Base-by-base conservation (phyloP, 2,888 invertebrate genomes). In the Trichogramma dendrolimi region DNA sequence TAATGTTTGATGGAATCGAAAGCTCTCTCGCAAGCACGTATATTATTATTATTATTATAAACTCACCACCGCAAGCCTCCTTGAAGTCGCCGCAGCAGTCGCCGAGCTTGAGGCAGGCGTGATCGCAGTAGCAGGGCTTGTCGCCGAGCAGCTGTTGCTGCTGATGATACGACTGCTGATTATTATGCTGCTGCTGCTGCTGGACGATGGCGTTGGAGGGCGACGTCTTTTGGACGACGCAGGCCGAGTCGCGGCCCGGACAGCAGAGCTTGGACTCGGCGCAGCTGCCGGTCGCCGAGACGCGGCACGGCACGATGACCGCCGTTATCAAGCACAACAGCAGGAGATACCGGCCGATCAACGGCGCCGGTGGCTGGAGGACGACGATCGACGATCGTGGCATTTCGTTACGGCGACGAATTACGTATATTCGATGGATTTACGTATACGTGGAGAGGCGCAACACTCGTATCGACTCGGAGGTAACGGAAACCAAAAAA, bases 51-150 rank as follows among this genome's bases (percentile, higher is more conserved):
- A 27, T 27, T 27, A 27, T 27, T 1, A 14, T 27, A 27, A 4
- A 67, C 67, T 67, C 46, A 94, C 94, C 93, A 81, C 91, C 90
- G 79, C 94, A 94, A 66, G 91, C 89, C 68, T 90, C 87, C 75
- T 91, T 88, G 80, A 94, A 94, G 79, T 95, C 94, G 50, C 86
- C 83, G 81, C 94, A 94, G 81, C 94, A 94, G 74, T 94, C 94
- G 53, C 92, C 92, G 51, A 94, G 83, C 73, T 91, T 91, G 72
- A 93, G 81, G 75, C 94, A 94, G 62, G 92, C 93, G 75, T 93
- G 92, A 81, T 95, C 94, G 81, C 94, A 94, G 80, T 94, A 94
- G 79, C 94, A 94, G 4, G 92, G 92, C 75, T 92, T 91, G 77
- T 93, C 93, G 70, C 86, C 87, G 67, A 90, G 80, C 73, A 90